Conservation (phyloP, 35 echinoderm and acorn worm species). For the Anneissia japonica region DNA sequence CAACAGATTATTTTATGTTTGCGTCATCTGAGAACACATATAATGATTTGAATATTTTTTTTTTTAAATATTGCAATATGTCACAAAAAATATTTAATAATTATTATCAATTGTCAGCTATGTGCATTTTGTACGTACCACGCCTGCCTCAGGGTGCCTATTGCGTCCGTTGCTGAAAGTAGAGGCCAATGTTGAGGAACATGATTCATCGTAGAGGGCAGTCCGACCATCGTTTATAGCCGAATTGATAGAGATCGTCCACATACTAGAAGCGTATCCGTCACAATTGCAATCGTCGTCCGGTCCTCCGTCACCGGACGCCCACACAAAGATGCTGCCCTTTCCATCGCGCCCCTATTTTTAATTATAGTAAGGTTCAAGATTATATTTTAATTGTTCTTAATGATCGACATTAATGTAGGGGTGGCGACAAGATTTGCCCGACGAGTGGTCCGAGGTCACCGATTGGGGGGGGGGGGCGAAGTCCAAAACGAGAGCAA, state of each 20-base stretch:
- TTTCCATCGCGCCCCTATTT: constrained; percentile 70
- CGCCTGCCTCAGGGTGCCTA: constrained; percentile 90
- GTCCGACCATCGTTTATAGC: constrained; percentile 97
- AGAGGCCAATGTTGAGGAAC: constrained; percentile 91
- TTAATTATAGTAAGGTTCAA: not conserved
- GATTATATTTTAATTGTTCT: no score
- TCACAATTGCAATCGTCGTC: constrained; percentile 98
- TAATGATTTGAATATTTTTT: no score
- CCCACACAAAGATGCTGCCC: constrained; percentile 93
- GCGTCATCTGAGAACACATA: no score
- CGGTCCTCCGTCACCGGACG: constrained; percentile 92
- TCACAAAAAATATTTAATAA: no score
- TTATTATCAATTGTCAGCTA: no score
- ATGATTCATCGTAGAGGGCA: constrained; percentile 96
- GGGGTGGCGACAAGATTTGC: no score
- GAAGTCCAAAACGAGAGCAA: no score
- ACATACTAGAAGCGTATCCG: constrained; percentile 99
- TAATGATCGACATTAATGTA: no score
- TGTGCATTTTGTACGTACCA: constrained; percentile 70
- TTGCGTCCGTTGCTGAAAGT: constrained; percentile 98
- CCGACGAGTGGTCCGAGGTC: no score
- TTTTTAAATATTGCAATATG: no score
- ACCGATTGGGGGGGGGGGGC: no score
- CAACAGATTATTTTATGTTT: no score
- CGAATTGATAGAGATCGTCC: constrained; percentile 96